These are phyloP conservation scores for Manduca sexta DNA, from an alignment of 1,140 invertebrate species.

Conservation along the genomic window DNA sequence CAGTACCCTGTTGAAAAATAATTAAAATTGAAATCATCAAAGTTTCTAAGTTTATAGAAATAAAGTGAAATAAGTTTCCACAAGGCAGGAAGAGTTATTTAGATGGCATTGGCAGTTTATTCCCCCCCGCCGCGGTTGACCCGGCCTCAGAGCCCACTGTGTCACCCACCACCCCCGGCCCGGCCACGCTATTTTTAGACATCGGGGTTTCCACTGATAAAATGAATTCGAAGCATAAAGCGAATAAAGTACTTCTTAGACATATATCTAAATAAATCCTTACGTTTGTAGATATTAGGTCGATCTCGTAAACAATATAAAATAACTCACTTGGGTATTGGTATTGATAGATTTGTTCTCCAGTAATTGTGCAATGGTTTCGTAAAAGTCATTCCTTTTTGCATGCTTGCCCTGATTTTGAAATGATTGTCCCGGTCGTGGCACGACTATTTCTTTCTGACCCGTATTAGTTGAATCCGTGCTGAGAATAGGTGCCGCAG, in stretches of 20 bases:
- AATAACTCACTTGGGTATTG: constrained; percentile 39
- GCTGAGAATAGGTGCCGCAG: constrained; percentile 9
- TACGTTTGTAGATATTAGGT: too few species aligned
- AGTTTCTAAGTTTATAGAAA: background rate
- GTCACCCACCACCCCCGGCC: constrained; percentile 63
- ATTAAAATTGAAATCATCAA: constrained; percentile 11
- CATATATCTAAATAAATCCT: background rate
- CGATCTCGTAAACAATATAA: background rate
- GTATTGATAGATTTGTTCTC: constrained; percentile 51
- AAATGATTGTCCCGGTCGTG: constrained; percentile 71
- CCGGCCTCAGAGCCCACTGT: constrained; percentile 50
- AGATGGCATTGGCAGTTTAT: constrained; percentile 35
- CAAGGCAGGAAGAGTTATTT: constrained; percentile 10
- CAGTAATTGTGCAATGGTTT: constrained; percentile 63
- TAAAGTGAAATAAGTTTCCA: background rate
- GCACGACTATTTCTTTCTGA: constrained; percentile 77
- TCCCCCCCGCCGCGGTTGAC: constrained; percentile 49
- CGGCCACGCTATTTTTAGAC: constrained; percentile 68
- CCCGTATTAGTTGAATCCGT: constrained; percentile 42
- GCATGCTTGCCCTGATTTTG: constrained; percentile 28
- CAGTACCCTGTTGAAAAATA: constrained; percentile 39
- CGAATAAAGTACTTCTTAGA: background rate
- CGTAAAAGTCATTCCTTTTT: constrained; percentile 58
- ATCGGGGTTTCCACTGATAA: constrained; percentile 40
- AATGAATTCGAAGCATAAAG: constrained; percentile 3